Base-by-base conservation (phyloP, 2,113 vertebrate species). In the Cephalopterus ornatus region DNA sequence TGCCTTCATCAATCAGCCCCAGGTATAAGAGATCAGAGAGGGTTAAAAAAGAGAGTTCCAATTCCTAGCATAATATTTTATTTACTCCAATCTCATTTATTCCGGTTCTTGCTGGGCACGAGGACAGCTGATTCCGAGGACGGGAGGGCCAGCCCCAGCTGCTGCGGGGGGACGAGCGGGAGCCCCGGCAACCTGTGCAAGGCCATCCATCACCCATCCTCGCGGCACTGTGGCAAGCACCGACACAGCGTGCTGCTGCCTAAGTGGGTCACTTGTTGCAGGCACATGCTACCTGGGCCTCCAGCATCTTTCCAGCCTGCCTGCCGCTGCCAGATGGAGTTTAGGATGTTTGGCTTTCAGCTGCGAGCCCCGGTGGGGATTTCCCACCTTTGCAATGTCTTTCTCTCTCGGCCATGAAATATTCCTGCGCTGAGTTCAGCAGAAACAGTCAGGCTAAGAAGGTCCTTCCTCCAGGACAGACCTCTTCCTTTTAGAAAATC, bases 211-310 rank as follows among this genome's bases (percentile, higher is more conserved):
- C 56, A 62, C 7, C 4, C 22, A 63, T 5, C 74, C 41, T 7
- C 3, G 2, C 0, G 1, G 49, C 59, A 39, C 39, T 0, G 0
- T 0, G 1, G 21, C 33, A 5, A 75, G 62, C 0, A 28, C 13
- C 0, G 42, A 11, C 35, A 14, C 33, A n/a, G 56, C 0, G 0
- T 20, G 73, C n/a, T 77, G 46, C 28, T 4, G 1, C 15, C 21
- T 24, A 88, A 70, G 41, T 62, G 94, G 78, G 83, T 95, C 68
- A 44, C 93, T 49, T 88, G 72, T 84, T 59, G 79, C 65, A 63
- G 47, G n/a, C 13, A 32, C 0, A 0, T 26, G 47, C 27, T 84
- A 30, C 68, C 73, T 47, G 39, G 53, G 30, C 35, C 89, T 2
- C 2, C 32, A 52, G 56, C 56, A 68, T 37, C 76, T 87, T 71